A percentile compares a stretch with the other conserved stretches of the same genome.
Conservation (phyloP, 92 coral and sea anemone genomes). For the Heteractis magnifica region DNA sequence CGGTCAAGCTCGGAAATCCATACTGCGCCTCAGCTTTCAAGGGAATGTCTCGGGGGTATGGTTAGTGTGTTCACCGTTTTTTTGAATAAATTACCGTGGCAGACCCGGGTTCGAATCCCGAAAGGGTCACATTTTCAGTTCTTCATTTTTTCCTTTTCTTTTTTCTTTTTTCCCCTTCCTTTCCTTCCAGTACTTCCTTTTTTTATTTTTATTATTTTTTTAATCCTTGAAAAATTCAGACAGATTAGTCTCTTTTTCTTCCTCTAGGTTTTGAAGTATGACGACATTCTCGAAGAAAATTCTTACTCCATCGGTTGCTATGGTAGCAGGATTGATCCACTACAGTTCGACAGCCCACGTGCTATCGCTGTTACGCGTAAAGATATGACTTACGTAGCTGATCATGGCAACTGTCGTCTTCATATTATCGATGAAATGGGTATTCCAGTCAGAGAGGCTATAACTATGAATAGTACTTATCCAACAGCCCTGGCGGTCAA, state of each 20-base stretch:
- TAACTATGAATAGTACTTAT: constrained; percentile 66
- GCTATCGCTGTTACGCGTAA: constrained; percentile 62
- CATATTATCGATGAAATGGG: constrained; percentile 62
- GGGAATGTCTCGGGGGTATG: too few relatives aligned
- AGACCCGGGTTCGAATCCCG: too few relatives aligned
- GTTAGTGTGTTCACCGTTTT: too few relatives aligned
- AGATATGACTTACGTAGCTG: constrained; percentile 65
- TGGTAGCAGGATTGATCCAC: constrained; percentile 67
- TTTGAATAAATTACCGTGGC: too few relatives aligned
- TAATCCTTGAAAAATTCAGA: too few relatives aligned
- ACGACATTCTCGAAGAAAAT: constrained; percentile 52
- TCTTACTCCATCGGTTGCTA: constrained; percentile 73
- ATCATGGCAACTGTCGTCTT: constrained; percentile 75
- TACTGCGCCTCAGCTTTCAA: too few relatives aligned
- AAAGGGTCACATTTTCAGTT: too few relatives aligned
- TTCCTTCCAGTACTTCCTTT: neutral
- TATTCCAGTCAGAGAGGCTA: constrained; percentile 64
- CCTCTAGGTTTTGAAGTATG: constrained; percentile 63
- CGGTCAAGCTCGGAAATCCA: too few relatives aligned
- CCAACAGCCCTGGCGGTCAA: constrained; percentile 77
- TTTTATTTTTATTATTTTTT: neutral
- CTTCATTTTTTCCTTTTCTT: too few relatives aligned
- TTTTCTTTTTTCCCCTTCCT: neutral
- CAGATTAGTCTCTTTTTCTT: neutral
- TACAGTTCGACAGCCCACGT: constrained; percentile 78